A percentile compares a stretch with the other conserved stretches of the same genome.
These are phyloP conservation scores for Caradrina clavipalpis DNA, from an alignment of 2,888 invertebrate species.

Conservation along the genomic window DNA sequence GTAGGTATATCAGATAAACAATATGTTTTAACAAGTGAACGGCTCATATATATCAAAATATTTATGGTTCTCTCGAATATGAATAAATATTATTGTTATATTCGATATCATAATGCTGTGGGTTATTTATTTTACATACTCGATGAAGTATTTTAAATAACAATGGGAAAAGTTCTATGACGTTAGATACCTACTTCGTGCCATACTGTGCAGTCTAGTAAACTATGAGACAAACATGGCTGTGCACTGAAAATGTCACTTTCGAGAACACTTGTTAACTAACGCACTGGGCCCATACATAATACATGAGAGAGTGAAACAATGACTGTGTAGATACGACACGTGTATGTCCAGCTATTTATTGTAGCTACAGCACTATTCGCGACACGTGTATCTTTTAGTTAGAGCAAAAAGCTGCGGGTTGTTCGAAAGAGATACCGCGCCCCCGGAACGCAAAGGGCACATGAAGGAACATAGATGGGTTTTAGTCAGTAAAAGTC, in stretches of 20 bases:
- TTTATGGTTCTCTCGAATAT: slow-evolving; percentile 33
- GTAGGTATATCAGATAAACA: slow-evolving; percentile 22
- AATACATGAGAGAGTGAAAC: slow-evolving; percentile 11
- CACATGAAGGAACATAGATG: too few species aligned
- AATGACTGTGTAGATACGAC: not conserved
- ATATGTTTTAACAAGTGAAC: slow-evolving; percentile 36
- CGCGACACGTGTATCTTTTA: slow-evolving; percentile 28
- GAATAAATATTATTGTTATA: slow-evolving; percentile 48
- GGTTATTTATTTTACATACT: slow-evolving; percentile 19
- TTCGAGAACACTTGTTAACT: slow-evolving; percentile 11
- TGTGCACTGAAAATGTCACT: slow-evolving; percentile 14
- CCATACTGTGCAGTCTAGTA: slow-evolving; percentile 1
- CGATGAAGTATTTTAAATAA: slow-evolving; percentile 26
- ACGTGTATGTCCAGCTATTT: slow-evolving; percentile 21
- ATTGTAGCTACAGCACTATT: slow-evolving; percentile 12
- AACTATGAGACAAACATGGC: slow-evolving; percentile 12
- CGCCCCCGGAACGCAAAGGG: too few species aligned
- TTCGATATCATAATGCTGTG: slow-evolving; percentile 29
- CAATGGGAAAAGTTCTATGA: slow-evolving; percentile 24
- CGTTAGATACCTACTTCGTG: not conserved
- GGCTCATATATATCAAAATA: slow-evolving; percentile 23
- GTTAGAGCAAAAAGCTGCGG: slow-evolving; percentile 9
- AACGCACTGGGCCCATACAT: slow-evolving; percentile 25
- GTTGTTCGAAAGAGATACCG: too few species aligned
- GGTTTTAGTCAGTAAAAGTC: too few species aligned